phyloP scores from a whole-genome alignment of 2,113 vertebrate species.

The Festucalex cinctus region DNA sequence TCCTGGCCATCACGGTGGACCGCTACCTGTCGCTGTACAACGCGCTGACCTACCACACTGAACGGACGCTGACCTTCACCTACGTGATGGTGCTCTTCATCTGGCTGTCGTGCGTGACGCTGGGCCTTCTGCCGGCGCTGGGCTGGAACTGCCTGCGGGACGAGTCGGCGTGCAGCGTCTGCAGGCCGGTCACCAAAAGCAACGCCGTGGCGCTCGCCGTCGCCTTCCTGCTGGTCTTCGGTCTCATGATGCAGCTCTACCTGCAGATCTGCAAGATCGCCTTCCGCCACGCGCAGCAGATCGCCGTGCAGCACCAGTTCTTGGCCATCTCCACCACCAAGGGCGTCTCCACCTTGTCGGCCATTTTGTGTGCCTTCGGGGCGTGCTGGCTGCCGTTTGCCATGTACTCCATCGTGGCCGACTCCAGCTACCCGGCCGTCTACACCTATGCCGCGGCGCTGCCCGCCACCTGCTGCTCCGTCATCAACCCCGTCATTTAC shows the following conservation, averaged over 20 bases:
- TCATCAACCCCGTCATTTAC: slow-evolving; percentile 89
- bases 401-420: slow-evolving; percentile 85
- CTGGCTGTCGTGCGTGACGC: slow-evolving; percentile 77
- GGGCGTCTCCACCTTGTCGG: slow-evolving; percentile 87
- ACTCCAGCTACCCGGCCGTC: slow-evolving; percentile 80
- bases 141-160: slow-evolving; percentile 89
- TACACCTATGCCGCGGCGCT: slow-evolving; percentile 87
- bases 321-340: slow-evolving; percentile 86
- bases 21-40: slow-evolving; percentile 89
- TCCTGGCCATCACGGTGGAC: slow-evolving; percentile 89
- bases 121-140: slow-evolving; percentile 80
- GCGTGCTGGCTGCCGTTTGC: slow-evolving; percentile 89
- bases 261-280: slow-evolving; percentile 90
- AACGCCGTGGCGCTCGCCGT: slow-evolving; percentile 84
- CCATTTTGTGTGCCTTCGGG: slow-evolving; percentile 86
- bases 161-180: slow-evolving; percentile 80
- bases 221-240: slow-evolving; percentile 85
- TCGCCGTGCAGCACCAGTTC: slow-evolving; percentile 89
- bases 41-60: slow-evolving; percentile 89
- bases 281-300: slow-evolving; percentile 89
- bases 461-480: slow-evolving; percentile 84
- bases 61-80: slow-evolving; percentile 82
- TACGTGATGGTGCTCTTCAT: slow-evolving; percentile 79
- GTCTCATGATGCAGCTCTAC: slow-evolving; percentile 90
- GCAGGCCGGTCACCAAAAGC: slow-evolving; percentile 83